These are phyloP conservation scores for Drosophila ohnishii DNA, from an alignment of 1,140 invertebrate genomes.

Conservation along the genomic window DNA sequence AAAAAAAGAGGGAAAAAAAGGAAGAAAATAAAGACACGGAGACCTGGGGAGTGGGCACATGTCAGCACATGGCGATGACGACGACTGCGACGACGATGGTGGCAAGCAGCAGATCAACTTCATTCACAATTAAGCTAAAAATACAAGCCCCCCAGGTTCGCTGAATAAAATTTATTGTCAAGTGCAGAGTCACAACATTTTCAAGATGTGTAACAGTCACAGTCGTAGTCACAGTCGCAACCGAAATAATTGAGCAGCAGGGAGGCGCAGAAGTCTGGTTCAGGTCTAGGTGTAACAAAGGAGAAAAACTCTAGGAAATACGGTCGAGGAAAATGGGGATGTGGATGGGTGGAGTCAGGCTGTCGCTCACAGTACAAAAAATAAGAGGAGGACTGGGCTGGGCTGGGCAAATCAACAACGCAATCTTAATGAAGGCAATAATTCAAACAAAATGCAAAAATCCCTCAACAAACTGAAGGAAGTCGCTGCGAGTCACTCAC, in stretches of 20 bases:
- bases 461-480: conserved; percentile 73
- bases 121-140: conserved; percentile 80
- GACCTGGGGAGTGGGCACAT: conserved; percentile 44
- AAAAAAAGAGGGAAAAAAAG: not conserved
- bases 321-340: conserved; percentile 17
- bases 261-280: conserved; percentile 16
- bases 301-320: conserved; percentile 32
- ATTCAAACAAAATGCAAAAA: conserved; percentile 82
- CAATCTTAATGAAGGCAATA: conserved; percentile 83
- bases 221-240: conserved; percentile 43
- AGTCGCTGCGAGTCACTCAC: conserved; percentile 54
- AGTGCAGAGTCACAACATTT: conserved; percentile 70
- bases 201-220: conserved; percentile 53
- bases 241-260: conserved; percentile 46
- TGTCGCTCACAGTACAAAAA: conserved; percentile 58
- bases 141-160: conserved; percentile 50
- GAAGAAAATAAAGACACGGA: conserved; percentile 14
- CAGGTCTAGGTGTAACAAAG: conserved; percentile 54
- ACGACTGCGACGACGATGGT: conserved; percentile 4
- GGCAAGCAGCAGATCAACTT: conserved; percentile 39
- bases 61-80: conserved; percentile 61
- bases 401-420: conserved; percentile 72
- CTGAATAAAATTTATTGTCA: conserved; percentile 75
- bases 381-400: conserved; percentile 10
- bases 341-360: conserved; percentile 46